A percentile compares a stretch with the other conserved stretches of the same genome.
Conservation (phyloP, 1,140 invertebrate species). For the Artemia franciscana region DNA sequence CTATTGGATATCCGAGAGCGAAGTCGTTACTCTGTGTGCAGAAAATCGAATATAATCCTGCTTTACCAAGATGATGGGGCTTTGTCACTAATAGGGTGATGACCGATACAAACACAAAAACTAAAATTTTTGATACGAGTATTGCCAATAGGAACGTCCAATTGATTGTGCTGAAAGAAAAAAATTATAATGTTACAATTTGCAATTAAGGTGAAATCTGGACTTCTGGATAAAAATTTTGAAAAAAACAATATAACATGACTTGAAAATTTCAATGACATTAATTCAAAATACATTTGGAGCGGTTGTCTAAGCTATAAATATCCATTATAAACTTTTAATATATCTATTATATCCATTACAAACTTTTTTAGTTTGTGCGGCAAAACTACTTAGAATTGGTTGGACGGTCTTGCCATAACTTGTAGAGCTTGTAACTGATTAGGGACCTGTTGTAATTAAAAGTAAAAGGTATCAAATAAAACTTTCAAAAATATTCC, state of each 20-base stretch:
- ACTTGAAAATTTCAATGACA: background rate
- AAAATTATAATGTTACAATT: no score
- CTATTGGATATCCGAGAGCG: slow-evolving; percentile 83
- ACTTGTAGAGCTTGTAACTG: no score
- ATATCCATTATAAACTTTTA: background rate
- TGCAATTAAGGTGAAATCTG: no score
- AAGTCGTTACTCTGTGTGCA: slow-evolving; percentile 95
- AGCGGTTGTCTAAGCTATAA: background rate
- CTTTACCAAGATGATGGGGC: slow-evolving; percentile 52
- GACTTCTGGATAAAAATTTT: no score
- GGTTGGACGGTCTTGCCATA: no score
- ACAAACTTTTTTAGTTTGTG: no score
- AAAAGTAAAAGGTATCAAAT: no score
- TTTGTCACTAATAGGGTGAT: slow-evolving; percentile 52
- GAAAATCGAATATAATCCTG: slow-evolving; percentile 80
- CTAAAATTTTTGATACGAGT: slow-evolving; percentile 53
- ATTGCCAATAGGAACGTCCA: slow-evolving; percentile 73
- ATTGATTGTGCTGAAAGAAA: slow-evolving; percentile 35
- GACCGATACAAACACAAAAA: slow-evolving; percentile 59
- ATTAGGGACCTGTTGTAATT: no score
- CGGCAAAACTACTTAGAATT: no score
- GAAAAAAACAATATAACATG: background rate
- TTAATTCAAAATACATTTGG: background rate
- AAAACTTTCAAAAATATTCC: no score
- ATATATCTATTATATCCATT: background rate